Evolutionary conservation across 2,888 invertebrate genomes (phyloP).

Genomic region (Sclerodermus sp.): DNA sequence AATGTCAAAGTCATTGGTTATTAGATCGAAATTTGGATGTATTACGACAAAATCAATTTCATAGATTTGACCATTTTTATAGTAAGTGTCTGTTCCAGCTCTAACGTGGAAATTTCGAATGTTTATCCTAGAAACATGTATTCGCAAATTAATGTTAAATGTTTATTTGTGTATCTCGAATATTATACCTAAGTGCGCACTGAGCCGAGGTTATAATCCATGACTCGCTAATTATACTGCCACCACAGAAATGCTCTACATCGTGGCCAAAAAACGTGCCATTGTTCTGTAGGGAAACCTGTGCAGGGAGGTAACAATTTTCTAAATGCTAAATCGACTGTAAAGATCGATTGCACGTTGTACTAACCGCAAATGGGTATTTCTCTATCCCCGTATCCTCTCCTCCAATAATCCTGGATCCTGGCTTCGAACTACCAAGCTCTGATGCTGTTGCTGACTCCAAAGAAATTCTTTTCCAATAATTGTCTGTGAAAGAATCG

Average conservation of each 20-base stretch:
- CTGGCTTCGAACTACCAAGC: neutral
- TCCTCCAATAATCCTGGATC: conserved; percentile 45
- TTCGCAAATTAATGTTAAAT: neutral
- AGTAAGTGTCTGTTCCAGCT: conserved; percentile 33
- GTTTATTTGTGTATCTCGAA: too few relatives aligned
- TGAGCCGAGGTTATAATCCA: conserved; percentile 44
- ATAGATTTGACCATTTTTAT: conserved; percentile 28
- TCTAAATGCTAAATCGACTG: conserved; percentile 26
- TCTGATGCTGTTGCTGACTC: conserved; percentile 5
- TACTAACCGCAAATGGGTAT: conserved; percentile 43
- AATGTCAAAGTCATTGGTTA: conserved; percentile 36
- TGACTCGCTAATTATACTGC: conserved; percentile 31
- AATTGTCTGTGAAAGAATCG: conserved; percentile 18
- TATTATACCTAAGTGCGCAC: conserved; percentile 31
- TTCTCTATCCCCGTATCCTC: conserved; percentile 33
- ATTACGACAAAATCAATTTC: conserved; percentile 25
- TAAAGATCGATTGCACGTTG: conserved; percentile 22
- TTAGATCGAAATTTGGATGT: conserved; percentile 33
- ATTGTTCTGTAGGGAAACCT: conserved; percentile 42
- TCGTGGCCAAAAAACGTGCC: conserved; percentile 40
- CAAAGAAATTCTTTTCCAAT: conserved; percentile 17
- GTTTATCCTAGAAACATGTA: neutral
- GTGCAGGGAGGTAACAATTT: conserved; percentile 16
- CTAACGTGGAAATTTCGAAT: conserved; percentile 28
- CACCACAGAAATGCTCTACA: conserved; percentile 37